Evolutionary conservation across 1,140 invertebrate species (phyloP).

Genomic region (Portunus trituberculatus): DNA sequence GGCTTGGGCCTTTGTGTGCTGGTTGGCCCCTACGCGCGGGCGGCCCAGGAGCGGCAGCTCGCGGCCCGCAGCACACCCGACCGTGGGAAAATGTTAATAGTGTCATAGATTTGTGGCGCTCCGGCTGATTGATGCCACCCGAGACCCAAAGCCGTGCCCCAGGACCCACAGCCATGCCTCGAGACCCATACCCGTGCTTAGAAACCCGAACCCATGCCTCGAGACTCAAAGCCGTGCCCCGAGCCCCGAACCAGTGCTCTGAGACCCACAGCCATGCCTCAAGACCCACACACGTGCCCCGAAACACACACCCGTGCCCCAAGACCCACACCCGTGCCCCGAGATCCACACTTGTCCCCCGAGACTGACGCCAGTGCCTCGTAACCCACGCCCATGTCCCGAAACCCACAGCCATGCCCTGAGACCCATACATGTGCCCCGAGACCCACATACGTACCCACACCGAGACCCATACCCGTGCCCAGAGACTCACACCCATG

Average conservation of each 20-base stretch:
- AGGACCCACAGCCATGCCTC: background rate
- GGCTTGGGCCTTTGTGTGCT: slow-evolving; percentile 35
- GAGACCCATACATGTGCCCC: too few relatives aligned
- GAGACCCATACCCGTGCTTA: background rate
- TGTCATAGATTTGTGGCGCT: slow-evolving; percentile 42
- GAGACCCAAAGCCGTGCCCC: background rate
- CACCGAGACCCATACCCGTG: background rate
- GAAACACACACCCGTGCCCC: too few relatives aligned
- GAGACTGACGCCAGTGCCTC: background rate
- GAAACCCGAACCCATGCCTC: background rate
- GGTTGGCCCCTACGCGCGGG: background rate
- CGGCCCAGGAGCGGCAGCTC: background rate
- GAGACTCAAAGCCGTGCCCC: background rate
- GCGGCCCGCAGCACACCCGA: background rate
- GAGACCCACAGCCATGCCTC: too few relatives aligned
- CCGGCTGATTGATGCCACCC: background rate
- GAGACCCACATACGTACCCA: background rate
- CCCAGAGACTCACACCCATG: background rate
- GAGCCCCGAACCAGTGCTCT: background rate
- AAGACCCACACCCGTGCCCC: too few relatives aligned
- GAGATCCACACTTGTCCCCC: too few relatives aligned
- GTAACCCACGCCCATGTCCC: too few relatives aligned
- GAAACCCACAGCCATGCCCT: too few relatives aligned
- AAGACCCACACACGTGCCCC: too few relatives aligned
- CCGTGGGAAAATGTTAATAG: slow-evolving; percentile 65